Evolutionary conservation across 2,113 vertebrate species (phyloP).

Genomic region (Xenopus borealis): DNA sequence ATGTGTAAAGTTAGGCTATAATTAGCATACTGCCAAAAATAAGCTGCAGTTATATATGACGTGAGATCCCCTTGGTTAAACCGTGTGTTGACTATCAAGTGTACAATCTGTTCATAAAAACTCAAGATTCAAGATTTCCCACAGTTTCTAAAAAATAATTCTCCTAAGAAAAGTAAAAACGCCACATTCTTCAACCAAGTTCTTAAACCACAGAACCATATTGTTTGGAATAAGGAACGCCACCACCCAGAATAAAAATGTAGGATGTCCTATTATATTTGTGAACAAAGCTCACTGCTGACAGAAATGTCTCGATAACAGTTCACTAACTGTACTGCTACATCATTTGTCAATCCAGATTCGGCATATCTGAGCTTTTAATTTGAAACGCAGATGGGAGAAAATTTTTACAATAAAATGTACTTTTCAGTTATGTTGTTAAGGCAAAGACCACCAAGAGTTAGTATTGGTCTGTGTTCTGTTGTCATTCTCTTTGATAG

Average conservation of each 20-base stretch:
- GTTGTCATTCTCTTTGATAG: slow-evolving; percentile 26
- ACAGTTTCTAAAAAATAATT: too few relatives aligned
- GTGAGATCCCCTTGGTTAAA: too few relatives aligned
- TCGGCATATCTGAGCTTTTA: background rate
- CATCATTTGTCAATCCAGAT: slow-evolving; percentile 17
- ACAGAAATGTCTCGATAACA: background rate
- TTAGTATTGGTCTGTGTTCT: slow-evolving; percentile 12
- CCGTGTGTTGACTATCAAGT: too few relatives aligned
- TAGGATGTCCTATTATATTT: background rate
- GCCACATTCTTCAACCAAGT: background rate
- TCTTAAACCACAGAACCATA: background rate
- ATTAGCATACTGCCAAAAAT: too few relatives aligned
- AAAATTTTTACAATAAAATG: background rate
- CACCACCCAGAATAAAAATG: background rate
- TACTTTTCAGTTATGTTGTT: slow-evolving; percentile 2
- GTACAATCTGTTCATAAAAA: too few relatives aligned
- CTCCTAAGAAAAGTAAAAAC: too few relatives aligned
- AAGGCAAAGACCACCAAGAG: slow-evolving; percentile 37
- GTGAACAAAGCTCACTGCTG: background rate
- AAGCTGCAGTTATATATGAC: too few relatives aligned
- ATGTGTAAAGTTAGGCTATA: too few relatives aligned
- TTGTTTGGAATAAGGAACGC: slow-evolving; percentile 10
- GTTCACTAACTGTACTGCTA: slow-evolving; percentile 19
- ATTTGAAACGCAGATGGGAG: slow-evolving; percentile 26
- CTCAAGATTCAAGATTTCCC: too few relatives aligned